Base-by-base conservation (phyloP, 2,797 vertebrate genomes). In the Lepus oiostolus region DNA sequence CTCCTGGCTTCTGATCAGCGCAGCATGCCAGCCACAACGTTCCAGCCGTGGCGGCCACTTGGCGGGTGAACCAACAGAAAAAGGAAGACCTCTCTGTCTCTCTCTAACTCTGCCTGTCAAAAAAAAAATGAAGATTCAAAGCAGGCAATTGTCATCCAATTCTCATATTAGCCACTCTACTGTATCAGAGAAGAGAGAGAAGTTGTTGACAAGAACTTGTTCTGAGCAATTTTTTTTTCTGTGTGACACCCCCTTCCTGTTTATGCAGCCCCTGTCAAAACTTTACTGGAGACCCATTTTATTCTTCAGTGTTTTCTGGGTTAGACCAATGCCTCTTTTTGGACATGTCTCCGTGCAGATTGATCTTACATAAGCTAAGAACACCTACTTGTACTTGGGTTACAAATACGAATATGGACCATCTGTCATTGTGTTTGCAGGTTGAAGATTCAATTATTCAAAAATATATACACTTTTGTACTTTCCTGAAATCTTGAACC, bases 371-470 rank as follows among this genome's bases (percentile, higher is more conserved):
- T 8, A 38, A 74, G 79, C 8, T 12, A 74, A 93, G 19, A 90
- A 60, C 82, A 24, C 63, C 21, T 1, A 32, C n/a, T 86, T 62
- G 7, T 21, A 72, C 70, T 89, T n/a, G 12, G 3, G 14, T 79
- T 74, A 82, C 26, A 75, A 17, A 65, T 52, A 76, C 10, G 63
- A 88, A 85, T 75, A 79, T n/a, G 68, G 90, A 63, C 19, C 26
- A 93, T 38, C 21, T 83, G 5, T 58, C n/a, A 95, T 52, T 75
- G 2, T 85, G 26, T 92, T 87, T 74, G 38, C 10, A 91, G 52
- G 81, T 2, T 71, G 19, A 88, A 7, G 10, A 65, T 65, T 82
- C 38, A 58, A 32, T 70, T 52, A 63, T 88, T 32, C 5, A 58
- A 72, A 85, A 86, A 58, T 3, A 62, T 3, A 32, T 26, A 38